Evolutionary conservation across 2,113 vertebrate species (phyloP), one percentile per base, ranked within the genome.

Genomic region (Barnardius zonarius): DNA sequence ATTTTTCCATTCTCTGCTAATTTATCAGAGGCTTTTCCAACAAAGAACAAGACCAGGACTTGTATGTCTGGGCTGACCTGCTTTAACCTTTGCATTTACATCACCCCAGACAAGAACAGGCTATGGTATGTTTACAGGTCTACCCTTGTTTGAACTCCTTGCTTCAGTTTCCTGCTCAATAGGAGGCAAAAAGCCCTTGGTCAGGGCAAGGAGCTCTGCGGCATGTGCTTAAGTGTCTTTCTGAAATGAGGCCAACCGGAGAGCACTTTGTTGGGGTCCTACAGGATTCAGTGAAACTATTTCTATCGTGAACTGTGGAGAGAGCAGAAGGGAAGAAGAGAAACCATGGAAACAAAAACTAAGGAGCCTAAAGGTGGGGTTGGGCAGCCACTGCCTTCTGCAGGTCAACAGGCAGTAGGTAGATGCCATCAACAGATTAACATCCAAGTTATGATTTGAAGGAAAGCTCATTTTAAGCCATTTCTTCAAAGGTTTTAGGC

Each of bases 341-440:
- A 62, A 68, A 61, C 39, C 48, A 52, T 63, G 27, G 49, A 39
- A 78, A 61, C 25, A 44, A 61, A 79, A 61, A 8, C 17, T 11
- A 4, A 85, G 33, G 4, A n/a, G 51, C 23, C 27, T 30, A 39
- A 39, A 68, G 44, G 44, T 37, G 44, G 28, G 35, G 31, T 2
- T 27, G 67, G 62, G 73, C 67, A 86, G 61, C 49, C 43, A 5
- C 54, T n/a, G 43, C 35, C 57, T 64, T 35, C 44, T 51, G 57
- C 39, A 54, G 19, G 44, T 18, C 49, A 70, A 17, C 16, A 16
- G 68, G 52, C 37, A 35, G 28, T 11, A 51, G 0, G 0, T 0
- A 35, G 41, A 17, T 20, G 46, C 14, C 48, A 37, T 6, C 22
- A 24, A 3, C 1, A 11, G 35, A 30, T 67, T 73, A 44, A 23